Evolutionary conservation across 2,888 invertebrate genomes (phyloP).

Genomic region (Campoplex capitator): DNA sequence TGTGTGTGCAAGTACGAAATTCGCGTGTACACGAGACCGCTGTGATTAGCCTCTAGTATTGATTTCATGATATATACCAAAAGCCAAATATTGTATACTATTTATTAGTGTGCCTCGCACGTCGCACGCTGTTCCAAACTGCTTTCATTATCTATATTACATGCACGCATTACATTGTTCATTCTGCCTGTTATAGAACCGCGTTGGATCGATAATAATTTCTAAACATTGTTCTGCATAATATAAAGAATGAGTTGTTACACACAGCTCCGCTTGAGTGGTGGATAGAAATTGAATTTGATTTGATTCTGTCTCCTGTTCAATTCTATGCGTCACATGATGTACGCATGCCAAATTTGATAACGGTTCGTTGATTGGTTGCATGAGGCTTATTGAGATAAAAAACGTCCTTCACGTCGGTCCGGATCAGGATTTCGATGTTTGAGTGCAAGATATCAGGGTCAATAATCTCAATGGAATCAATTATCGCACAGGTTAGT

Average conservation of each 20-base stretch:
- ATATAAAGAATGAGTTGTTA: background rate
- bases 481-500: too few relatives aligned
- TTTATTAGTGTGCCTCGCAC: slow-evolving; percentile 6
- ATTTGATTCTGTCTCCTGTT: background rate
- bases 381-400: background rate
- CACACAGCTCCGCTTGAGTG: background rate
- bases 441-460: too few relatives aligned
- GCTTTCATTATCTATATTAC: background rate
- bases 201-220: background rate
- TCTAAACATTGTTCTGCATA: background rate
- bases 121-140: background rate
- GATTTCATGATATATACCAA: slow-evolving; percentile 54
- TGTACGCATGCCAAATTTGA: background rate
- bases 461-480: too few relatives aligned
- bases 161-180: background rate
- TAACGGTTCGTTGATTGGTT: background rate
- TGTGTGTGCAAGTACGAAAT: background rate
- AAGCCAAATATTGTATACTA: slow-evolving; percentile 2
- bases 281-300: background rate
- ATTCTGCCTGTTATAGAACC: background rate
- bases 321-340: background rate
- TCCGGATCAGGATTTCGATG: background rate
- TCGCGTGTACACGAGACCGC: slow-evolving; percentile 40
- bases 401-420: background rate
- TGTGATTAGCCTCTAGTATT: slow-evolving; percentile 61